Evolutionary conservation across 1,140 invertebrate genomes (phyloP), one percentile per base, ranked within the genome.

Genomic region (Pomacea maculata): DNA sequence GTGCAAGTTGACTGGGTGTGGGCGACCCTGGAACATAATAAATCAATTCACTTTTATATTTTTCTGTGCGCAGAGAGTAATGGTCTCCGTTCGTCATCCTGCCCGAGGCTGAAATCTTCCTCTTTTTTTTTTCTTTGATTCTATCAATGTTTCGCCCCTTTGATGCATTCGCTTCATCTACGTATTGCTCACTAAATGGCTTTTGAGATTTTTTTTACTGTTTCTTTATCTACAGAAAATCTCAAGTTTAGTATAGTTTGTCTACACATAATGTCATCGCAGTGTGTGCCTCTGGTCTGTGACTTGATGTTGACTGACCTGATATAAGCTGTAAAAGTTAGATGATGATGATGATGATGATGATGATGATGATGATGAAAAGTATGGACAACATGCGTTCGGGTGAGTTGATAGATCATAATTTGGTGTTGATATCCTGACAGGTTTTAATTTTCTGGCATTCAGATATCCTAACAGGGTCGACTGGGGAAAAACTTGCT

Each of bases 271-370:
- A 45, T 45, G 34, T 45, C 6, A 45, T 45, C 34, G 6, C 6
- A 45, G 34, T 45, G 34, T 45, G 34, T 45, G 0, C 34, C 34
- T 65, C 17, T n/a, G n/a, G 64, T 19, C 64, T 19, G 1, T 65
- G 64, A n/a, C 64, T 19, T n/a, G 2, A n/a, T 65, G 64, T 17
- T 1, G 7, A 65, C n/a, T n/a, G n/a, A n/a, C 17, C 17, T 5
- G 64, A 65, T 17, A 65, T 17, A 3, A n/a, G n/a, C 1, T 19
- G 64, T 19, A n/a, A 65, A n/a, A 65, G 64, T 19, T 3, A 65
- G 6, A n/a, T 65, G 64, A 65, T 65, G 64, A 65, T 65, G 64
- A 65, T 65, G 64, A 65, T 65, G 64, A 65, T 65, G 64, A 65
- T 65, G 64, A 65, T 65, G 64, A 65, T 65, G n/a, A 65, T 65